A percentile compares a stretch with the other conserved stretches of the same genome.
Conservation (phyloP, 2,888 invertebrate species). For the Crematogaster levior region DNA sequence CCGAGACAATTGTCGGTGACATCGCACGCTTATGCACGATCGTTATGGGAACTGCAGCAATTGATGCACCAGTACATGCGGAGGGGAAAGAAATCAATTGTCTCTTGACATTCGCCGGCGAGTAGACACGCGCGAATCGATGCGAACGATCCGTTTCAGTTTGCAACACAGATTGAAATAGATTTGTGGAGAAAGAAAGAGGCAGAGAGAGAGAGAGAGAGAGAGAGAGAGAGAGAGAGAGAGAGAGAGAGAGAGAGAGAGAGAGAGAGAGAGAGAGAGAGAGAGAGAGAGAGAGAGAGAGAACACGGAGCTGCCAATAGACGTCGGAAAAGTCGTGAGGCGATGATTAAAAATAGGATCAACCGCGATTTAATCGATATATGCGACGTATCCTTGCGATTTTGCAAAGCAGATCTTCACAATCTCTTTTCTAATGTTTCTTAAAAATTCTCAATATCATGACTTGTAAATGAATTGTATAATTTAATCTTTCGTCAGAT, state of each 20-base stretch:
- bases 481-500: neutral
- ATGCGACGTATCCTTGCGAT: neutral
- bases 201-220: too few relatives aligned
- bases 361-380: slow-evolving; percentile 24
- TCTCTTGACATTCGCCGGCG: slow-evolving; percentile 37
- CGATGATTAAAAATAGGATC: slow-evolving; percentile 34
- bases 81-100: slow-evolving; percentile 51
- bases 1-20: neutral
- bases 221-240: neutral
- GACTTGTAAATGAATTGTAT: neutral
- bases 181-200: neutral
- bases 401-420: neutral
- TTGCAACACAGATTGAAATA: slow-evolving; percentile 48
- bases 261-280: too few relatives aligned
- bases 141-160: slow-evolving; percentile 42
- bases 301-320: slow-evolving; percentile 11
- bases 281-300: neutral
- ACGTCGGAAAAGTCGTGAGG: neutral
- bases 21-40: slow-evolving; percentile 12
- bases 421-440: neutral
- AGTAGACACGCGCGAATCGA: slow-evolving; percentile 42
- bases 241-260: too few relatives aligned
- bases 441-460: neutral
- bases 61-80: slow-evolving; percentile 20
- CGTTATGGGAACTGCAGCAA: slow-evolving; percentile 21